phyloP scores from a whole-genome alignment of 2,113 vertebrate species.

The Ptychochromis oligacanthus region DNA sequence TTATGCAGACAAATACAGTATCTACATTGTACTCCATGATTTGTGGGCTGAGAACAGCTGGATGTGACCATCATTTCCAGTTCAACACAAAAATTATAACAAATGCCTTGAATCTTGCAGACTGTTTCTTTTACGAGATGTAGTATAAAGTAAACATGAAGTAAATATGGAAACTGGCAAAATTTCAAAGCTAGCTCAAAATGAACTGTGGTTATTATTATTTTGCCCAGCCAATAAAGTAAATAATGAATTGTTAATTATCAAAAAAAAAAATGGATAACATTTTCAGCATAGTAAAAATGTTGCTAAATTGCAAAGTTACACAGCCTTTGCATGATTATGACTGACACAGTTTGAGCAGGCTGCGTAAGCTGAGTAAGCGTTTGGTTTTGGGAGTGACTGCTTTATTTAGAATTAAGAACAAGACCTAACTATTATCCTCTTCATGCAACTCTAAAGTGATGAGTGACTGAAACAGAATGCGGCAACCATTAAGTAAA shows the following conservation, averaged over 20 bases:
- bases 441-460: background rate
- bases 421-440: background rate
- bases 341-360: background rate
- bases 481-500: background rate
- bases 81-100: background rate
- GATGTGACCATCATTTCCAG: background rate
- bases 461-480: background rate
- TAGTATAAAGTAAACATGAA: background rate
- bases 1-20: background rate
- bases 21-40: conserved; percentile 8
- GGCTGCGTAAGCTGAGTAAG: background rate
- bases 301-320: background rate
- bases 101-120: background rate
- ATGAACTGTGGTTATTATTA: background rate
- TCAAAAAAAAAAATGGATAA: background rate
- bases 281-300: background rate
- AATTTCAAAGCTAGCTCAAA: background rate
- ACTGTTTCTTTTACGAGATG: background rate
- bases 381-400: background rate
- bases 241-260: background rate
- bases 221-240: background rate
- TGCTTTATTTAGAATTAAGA: background rate
- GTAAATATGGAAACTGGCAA: background rate
- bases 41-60: conserved; percentile 19
- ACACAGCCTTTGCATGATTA: background rate